Base-by-base conservation (phyloP, 2,113 vertebrate species). In the Phocoena sinus region DNA sequence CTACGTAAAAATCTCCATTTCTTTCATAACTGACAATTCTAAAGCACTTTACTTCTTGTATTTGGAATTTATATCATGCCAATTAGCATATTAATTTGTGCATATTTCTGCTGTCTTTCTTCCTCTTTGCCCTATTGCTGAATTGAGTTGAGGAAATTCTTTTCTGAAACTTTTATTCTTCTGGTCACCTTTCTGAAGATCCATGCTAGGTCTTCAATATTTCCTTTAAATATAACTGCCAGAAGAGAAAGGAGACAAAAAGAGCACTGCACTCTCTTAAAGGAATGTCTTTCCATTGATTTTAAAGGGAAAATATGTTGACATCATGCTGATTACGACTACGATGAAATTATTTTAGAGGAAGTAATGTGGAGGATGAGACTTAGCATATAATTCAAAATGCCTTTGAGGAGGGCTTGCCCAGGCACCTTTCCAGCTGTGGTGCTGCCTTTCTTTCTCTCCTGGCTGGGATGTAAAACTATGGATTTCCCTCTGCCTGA, bases 1-100 rank as follows among this genome's bases (percentile, higher is more conserved):
- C 41, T 91, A 90, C 96, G 84, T 60, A 89, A 79, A 94, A 95
- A 79, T 95, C 53, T 94, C 70, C 60, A 80, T 91, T 96, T 67
- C 86, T 93, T 70, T 76, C n/a, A 84, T 68, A 93, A 90, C 92
- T 86, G 85, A 65, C 70, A 95, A 91, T 94, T 91, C 44, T 74
- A 81, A 91, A 68, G 25, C n/a, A 95, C 58, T 89, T 83, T 83
- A 90, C n/a, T 91, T 82, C 65, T 85, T 96, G 50, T 44, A 56
- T 95, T 94, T 93, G 81, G 38, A 92, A 91, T 97, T 96, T 74
- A n/a, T 76, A 60, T 65, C 21, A 88, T 88, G 36, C 33, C 62
- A 81, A 95, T 96, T 81, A 95, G 12, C 50, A 85, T 94, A 89
- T 73, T 95, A 92, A 83, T 92, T 79, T 93, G 17, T 89, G 20